Evolutionary conservation across 2,797 vertebrate genomes (phyloP), one percentile per base, ranked within the genome.

Genomic region (Oryzias sinensis): DNA sequence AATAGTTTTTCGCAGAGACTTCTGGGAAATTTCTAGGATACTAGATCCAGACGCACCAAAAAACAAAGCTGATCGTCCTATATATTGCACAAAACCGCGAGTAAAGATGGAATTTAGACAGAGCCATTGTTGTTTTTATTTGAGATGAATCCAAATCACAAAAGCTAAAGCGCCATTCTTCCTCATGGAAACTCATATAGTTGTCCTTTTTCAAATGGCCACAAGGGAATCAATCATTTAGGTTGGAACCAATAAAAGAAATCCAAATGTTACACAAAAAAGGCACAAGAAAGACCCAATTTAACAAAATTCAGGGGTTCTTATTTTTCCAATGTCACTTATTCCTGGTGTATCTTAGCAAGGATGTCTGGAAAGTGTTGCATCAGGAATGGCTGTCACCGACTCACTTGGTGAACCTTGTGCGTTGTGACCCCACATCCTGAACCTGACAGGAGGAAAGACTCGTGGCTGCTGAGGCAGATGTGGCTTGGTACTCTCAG

Each of bases 291-390:
- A 37, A 7, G 4, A 7, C 27, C 5, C 5, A 27, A 27, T 7
- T 27, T 6, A 27, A 7, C 27, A 27, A 37, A 37, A 37, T 9
- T 11, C 11, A 9, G 33, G 3, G 33, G 55, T 17, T 51, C 43
- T 11, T 14, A 45, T 20, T 48, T 59, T 52, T 56, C 50, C 14
- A 16, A 4, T 27, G 33, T 20, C 51, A 25, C 16, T 18, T 53
- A 40, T 58, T 73, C 59, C 62, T 51, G 59, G 40, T 47, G 41
- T 24, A 9, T 79, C 66, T 70, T 56, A 65, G 46, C 50, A 25
- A 22, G 76, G 81, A 78, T 73, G 74, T 84, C 83, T 82, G 84
- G 70, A 82, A 78, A 75, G 53, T 74, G 67, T 87, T 68, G 65
- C 70, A 55, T 76, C 74, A 74, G 40, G 18, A 37, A 60, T 74